phyloP scores from a whole-genome alignment of 2,797 vertebrate species.

The Pogoniulus pusillus region DNA sequence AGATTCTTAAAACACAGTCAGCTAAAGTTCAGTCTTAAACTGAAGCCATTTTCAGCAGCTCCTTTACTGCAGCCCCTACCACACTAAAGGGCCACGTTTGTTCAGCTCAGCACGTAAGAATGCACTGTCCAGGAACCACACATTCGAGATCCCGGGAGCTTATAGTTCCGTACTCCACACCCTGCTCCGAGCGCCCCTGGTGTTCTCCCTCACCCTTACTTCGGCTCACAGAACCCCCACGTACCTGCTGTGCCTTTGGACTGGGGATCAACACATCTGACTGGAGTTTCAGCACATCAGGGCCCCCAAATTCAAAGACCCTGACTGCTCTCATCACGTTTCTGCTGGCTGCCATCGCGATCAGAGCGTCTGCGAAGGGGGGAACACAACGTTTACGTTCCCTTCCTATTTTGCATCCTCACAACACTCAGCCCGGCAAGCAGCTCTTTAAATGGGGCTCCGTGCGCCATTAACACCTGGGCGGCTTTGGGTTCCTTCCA shows the following conservation, averaged over 20 bases:
- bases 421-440: constrained; percentile 25
- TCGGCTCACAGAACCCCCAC: not conserved
- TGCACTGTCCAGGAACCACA: accelerated
- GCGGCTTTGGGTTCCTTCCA: not conserved
- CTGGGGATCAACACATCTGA: constrained; percentile 78
- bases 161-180: not conserved
- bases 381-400: not conserved
- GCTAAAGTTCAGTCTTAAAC: not conserved
- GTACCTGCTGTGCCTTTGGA: constrained; percentile 84
- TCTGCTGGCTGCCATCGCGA: constrained; percentile 73
- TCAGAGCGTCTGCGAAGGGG: not conserved
- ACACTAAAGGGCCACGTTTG: not conserved
- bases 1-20: not conserved
- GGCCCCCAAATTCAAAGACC: constrained; percentile 88
- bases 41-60: not conserved
- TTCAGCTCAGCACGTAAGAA: accelerated
- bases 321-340: constrained; percentile 86
- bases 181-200: not conserved
- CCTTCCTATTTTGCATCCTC: not conserved
- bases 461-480: constrained; percentile 1
- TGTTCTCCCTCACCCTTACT: not conserved
- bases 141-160: not conserved
- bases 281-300: constrained; percentile 84
- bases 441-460: constrained; percentile 24
- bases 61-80: accelerated